phyloP scores from a whole-genome alignment of 1,140 invertebrate genomes.

The Philotrypesis tridentata region DNA sequence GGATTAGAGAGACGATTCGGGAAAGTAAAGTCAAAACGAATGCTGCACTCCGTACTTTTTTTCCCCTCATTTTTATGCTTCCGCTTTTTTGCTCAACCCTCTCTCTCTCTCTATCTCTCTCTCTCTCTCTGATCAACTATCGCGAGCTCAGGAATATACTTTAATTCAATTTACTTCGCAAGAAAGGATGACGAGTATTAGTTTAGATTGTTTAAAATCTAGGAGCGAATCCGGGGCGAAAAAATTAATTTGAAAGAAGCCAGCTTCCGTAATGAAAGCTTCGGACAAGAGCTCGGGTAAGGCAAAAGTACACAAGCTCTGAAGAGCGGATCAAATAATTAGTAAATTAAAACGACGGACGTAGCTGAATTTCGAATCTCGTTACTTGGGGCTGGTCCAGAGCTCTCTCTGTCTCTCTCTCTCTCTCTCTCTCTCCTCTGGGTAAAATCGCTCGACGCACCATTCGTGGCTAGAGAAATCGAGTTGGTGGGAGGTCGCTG shows the following conservation, averaged over 20 bases:
- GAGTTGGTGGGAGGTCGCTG: not conserved
- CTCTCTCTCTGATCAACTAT: not conserved
- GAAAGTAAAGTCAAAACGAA: not conserved
- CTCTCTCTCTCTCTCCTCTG: slow-evolving; percentile 14
- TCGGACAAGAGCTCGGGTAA: not conserved
- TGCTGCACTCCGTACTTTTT: not conserved
- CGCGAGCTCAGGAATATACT: too few relatives aligned
- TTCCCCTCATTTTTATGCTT: not conserved
- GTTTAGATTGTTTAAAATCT: too few relatives aligned
- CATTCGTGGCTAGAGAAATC: not conserved
- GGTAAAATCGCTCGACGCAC: not conserved
- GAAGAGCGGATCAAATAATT: slow-evolving; percentile 59
- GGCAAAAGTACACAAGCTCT: not conserved
- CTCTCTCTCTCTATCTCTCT: too few relatives aligned
- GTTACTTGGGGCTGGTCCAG: slow-evolving; percentile 24
- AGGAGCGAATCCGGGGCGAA: too few relatives aligned
- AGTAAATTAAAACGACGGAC: slow-evolving; percentile 59
- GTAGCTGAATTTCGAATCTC: slow-evolving; percentile 59
- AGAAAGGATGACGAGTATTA: too few relatives aligned
- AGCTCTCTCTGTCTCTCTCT: slow-evolving; percentile 7
- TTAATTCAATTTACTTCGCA: too few relatives aligned
- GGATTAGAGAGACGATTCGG: slow-evolving; percentile 2
- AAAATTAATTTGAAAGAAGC: not conserved
- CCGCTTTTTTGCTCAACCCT: not conserved
- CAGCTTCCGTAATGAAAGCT: not conserved